A percentile compares a stretch with the other conserved stretches of the same genome.
phyloP scores from a whole-genome alignment of 2,113 vertebrate species.

The Trogon melanurus region DNA sequence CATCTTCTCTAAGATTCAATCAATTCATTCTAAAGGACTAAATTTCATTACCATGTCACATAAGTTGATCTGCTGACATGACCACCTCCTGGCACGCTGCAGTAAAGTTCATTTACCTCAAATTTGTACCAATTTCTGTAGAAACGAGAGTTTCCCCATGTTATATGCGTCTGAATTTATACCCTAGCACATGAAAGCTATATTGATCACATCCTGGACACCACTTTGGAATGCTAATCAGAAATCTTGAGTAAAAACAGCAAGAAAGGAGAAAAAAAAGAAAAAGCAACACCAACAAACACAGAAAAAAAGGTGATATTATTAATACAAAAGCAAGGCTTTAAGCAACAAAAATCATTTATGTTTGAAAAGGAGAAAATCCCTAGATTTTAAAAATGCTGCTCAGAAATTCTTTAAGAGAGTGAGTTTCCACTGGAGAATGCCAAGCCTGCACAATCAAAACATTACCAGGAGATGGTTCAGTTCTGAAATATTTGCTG shows the following conservation, averaged over 20 bases:
- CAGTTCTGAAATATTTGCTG: neutral
- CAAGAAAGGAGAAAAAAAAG: neutral
- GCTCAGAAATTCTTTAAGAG: constrained; percentile 5
- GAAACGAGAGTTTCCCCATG: neutral
- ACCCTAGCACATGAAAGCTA: neutral
- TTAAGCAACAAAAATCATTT: neutral
- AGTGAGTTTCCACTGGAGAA: neutral
- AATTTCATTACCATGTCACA: neutral
- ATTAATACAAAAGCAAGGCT: neutral
- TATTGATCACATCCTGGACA: neutral
- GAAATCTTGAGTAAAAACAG: neutral
- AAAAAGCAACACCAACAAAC: neutral
- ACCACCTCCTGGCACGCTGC: neutral
- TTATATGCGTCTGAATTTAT: neutral
- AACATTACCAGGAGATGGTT: constrained; percentile 7
- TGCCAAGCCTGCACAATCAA: constrained; percentile 11
- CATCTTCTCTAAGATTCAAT: neutral
- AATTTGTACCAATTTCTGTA: neutral
- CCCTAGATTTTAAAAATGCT: neutral
- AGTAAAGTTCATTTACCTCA: neutral
- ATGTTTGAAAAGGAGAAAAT: neutral
- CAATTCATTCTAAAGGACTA: neutral
- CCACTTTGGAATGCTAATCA: neutral
- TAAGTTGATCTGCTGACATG: neutral
- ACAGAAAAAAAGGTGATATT: neutral